Base-by-base conservation (phyloP, 2,888 invertebrate genomes). In the Coleophora flavipennella region DNA sequence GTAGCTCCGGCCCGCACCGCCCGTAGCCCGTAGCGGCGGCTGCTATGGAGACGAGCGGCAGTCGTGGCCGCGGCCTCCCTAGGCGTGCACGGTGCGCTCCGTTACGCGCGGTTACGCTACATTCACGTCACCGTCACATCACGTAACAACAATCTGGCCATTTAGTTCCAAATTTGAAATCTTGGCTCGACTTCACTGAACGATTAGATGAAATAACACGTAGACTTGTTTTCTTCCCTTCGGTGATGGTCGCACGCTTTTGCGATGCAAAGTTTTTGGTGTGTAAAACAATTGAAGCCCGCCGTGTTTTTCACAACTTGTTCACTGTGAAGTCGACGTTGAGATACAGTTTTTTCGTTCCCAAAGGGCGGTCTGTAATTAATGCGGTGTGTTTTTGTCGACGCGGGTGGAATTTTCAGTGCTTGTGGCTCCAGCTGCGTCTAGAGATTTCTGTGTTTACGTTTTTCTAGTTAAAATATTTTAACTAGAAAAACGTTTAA, bases 31-130 rank as follows among this genome's bases (percentile, higher is more conserved):
- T 77, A 74, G 62, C 58, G 73, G 57, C 74, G 74, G 78, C 59
- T 73, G 73, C 80, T 79, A 80, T 80, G 79, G 80, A 66, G 76
- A 80, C 80, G 47, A 20, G 20, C 20, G 57, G 55, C 77, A 80
- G 79, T 80, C 67, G 64, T 60, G 59, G 62, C 57, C 67, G 67
- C 64, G 71, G 59, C 58, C 59, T 54, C 68, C 59, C 49, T 48
- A 59, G 64, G 75, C 75, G 75, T 74, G 75, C 74, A 77, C 81
- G 77, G 20, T 20, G 6, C 20, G 20, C 20, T 60, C 61, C 46
- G 46, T 49, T 41, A 47, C 46, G 55, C 25, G 50, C 57, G 50
- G 51, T 45, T 45, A 51, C 48, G 41, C 51, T 49, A 46, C 36
- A 31, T 33, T 50, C 45, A 26, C 45, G 46, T 45, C 45, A 20